These are phyloP conservation scores for Trissolcus basalis DNA, from an alignment of 1,140 invertebrate species.

Conservation along the genomic window DNA sequence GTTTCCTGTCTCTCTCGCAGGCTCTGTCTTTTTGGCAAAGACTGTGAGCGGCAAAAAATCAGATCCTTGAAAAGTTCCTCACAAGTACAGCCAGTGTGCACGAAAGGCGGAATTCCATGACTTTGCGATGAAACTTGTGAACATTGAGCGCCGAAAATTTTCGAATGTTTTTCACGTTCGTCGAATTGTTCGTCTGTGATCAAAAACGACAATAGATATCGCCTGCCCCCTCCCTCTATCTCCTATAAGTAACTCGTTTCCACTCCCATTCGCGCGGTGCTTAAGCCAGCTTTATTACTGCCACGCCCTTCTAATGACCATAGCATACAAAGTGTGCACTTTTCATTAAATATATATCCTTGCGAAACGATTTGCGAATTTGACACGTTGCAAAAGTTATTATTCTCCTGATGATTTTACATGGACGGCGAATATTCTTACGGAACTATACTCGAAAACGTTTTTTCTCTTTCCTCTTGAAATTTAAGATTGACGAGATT, in stretches of 20 bases:
- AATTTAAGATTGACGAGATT: no score
- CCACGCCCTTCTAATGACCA: neutral
- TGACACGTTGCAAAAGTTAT: no score
- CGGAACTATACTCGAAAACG: no score
- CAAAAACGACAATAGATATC: slow-evolving; percentile 38
- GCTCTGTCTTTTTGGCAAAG: slow-evolving; percentile 13
- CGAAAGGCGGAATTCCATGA: slow-evolving; percentile 33
- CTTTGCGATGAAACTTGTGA: slow-evolving; percentile 17
- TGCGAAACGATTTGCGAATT: no score
- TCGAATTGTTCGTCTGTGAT: slow-evolving; percentile 22
- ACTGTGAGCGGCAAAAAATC: slow-evolving; percentile 19
- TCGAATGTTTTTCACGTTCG: slow-evolving; percentile 38
- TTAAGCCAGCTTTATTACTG: slow-evolving; percentile 20
- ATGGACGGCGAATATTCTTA: no score
- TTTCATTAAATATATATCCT: no score
- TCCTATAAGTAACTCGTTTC: slow-evolving; percentile 22
- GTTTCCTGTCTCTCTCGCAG: slow-evolving; percentile 4
- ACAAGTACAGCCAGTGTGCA: slow-evolving; percentile 8
- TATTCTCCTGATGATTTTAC: no score
- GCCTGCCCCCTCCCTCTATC: slow-evolving; percentile 6
- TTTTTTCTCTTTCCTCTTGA: no score
- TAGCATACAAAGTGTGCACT: no score
- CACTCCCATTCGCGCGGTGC: no score
- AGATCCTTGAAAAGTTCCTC: slow-evolving; percentile 45
- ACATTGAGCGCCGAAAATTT: slow-evolving; percentile 21